A percentile compares a stretch with the other conserved stretches of the same genome.
These are phyloP conservation scores for Stegastes partitus DNA, from an alignment of 2,113 vertebrate genomes.

Conservation along the genomic window DNA sequence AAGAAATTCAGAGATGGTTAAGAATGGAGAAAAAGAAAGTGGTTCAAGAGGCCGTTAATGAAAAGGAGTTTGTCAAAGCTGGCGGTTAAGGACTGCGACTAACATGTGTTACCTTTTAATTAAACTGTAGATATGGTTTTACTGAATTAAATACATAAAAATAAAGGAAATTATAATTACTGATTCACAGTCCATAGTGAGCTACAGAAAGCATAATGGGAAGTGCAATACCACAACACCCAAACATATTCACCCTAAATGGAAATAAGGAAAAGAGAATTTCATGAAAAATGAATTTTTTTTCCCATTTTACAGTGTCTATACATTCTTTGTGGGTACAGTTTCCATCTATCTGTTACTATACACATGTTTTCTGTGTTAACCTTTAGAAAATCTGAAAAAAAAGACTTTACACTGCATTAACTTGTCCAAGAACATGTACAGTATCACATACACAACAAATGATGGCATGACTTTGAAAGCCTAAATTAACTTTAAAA, in stretches of 20 bases:
- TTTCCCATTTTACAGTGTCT: background rate
- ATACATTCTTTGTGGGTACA: background rate
- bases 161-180: background rate
- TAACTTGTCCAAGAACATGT: no score
- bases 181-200: background rate
- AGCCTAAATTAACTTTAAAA: background rate
- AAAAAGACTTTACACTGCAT: no score
- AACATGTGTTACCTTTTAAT: background rate
- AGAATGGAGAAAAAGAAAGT: slow-evolving; percentile 52
- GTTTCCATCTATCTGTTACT: background rate
- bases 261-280: no score
- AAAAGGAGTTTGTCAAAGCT: slow-evolving; percentile 30
- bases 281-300: background rate
- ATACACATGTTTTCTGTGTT: no score
- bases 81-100: background rate
- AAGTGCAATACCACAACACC: no score
- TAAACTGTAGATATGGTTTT: background rate
- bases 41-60: slow-evolving; percentile 6
- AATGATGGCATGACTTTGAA: background rate
- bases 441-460: background rate
- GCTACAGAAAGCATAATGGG: no score
- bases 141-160: background rate
- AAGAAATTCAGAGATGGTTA: slow-evolving; percentile 59
- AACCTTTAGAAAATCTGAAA: no score
- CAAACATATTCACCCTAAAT: no score